Percentiles rank a stretch among this genome's conserved stretches.
Conservation (phyloP, 2,113 vertebrate genomes). For the Lota lota region DNA sequence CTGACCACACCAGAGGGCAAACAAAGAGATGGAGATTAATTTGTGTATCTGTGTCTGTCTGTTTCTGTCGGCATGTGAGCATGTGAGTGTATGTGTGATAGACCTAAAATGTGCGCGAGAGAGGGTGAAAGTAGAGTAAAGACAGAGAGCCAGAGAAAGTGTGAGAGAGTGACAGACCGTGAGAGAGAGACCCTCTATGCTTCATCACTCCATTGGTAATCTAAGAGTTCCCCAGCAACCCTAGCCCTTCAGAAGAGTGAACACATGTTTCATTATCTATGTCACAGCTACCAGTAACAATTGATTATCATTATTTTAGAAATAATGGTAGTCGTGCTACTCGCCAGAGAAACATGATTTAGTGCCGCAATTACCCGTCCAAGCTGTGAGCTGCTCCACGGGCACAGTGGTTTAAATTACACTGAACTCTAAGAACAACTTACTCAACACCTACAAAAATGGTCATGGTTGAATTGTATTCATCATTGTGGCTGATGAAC, state of each 20-base stretch:
- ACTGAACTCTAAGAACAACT: constrained; percentile 24
- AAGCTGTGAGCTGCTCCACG: constrained; percentile 39
- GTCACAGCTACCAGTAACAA: constrained; percentile 45
- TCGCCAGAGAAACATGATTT: constrained; percentile 55
- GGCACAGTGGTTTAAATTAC: constrained; percentile 38
- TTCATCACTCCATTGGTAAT: constrained; percentile 29
- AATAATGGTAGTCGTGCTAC: constrained; percentile 57
- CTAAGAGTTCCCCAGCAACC: constrained; percentile 39
- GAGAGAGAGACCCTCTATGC: not conserved
- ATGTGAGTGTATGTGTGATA: not conserved
- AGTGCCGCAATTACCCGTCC: constrained; percentile 55
- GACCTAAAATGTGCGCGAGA: no score
- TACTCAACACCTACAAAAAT: constrained; percentile 35
- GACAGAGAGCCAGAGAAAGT: no score
- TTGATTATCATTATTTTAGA: constrained; percentile 55
- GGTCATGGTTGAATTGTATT: constrained; percentile 8
- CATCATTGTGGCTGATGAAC: constrained; percentile 1
- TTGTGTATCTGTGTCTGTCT: constrained; percentile 18
- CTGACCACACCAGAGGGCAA: no score
- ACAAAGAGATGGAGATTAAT: not conserved
- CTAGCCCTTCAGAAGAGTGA: constrained; percentile 46
- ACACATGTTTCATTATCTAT: constrained; percentile 58
- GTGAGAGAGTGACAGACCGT: not conserved
- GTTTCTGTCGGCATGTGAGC: not conserved
- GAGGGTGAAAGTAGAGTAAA: no score